phyloP scores from a whole-genome alignment of 2,797 vertebrate genomes.

The Glyptemys insculpta region DNA sequence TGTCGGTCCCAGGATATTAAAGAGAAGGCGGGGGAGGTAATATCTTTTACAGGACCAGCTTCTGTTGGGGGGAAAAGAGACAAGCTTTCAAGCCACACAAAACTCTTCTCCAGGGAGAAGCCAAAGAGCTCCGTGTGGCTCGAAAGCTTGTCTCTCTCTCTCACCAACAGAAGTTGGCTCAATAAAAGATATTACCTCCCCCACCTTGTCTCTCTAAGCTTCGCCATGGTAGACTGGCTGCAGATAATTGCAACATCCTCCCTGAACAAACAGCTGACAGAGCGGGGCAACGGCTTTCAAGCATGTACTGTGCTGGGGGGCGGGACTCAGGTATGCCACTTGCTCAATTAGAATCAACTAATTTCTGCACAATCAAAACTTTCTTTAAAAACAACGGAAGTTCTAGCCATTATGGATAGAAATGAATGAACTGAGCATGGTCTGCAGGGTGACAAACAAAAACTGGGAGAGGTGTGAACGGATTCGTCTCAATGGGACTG shows the following conservation, averaged over 20 bases:
- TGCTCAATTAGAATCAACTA: constrained; percentile 9
- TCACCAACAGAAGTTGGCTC: neutral
- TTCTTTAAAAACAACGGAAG: neutral
- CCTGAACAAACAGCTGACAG: neutral
- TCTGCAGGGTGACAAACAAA: neutral
- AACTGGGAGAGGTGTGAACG: neutral
- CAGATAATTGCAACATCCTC: fast-evolving
- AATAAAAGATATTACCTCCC: neutral
- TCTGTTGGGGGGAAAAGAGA: neutral
- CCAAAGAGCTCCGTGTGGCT: neutral
- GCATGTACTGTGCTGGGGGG: neutral
- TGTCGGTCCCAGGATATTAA: neutral
- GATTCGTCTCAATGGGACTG: neutral
- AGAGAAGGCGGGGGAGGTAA: neutral
- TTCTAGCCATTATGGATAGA: neutral
- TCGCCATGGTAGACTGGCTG: neutral
- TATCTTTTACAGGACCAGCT: neutral
- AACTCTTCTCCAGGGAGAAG: neutral
- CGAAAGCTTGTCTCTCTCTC: neutral
- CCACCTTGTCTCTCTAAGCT: fast-evolving
- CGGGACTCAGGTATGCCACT: fast-evolving
- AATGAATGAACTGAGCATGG: constrained; percentile 13
- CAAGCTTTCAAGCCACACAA: neutral
- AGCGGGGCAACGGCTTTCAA: neutral
- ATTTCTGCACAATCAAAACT: neutral